phyloP scores from a whole-genome alignment of 2,797 vertebrate genomes.

The Lepilemur ruficaudatus region DNA sequence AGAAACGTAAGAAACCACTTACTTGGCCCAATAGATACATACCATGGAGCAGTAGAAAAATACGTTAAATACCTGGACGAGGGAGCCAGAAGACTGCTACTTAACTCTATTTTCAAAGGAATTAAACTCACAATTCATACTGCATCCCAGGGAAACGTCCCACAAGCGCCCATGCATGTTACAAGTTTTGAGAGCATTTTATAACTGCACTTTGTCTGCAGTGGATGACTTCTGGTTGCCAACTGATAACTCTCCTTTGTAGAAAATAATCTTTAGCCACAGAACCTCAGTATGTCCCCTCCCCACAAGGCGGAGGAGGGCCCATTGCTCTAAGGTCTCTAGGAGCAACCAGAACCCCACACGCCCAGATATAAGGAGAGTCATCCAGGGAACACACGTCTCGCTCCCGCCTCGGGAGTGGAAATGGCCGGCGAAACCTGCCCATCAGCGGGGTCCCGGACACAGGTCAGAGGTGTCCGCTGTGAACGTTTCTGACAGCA shows the following conservation, averaged over 20 bases:
- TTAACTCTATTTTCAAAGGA: slow-evolving; percentile 46
- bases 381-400: neutral
- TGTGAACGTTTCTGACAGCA: neutral
- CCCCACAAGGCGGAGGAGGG: neutral
- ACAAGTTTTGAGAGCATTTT: slow-evolving; percentile 32
- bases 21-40: neutral
- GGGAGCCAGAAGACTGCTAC: neutral
- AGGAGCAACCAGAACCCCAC: neutral
- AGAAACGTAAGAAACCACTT: neutral
- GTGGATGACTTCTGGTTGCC: neutral
- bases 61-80: neutral
- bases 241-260: neutral
- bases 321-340: neutral
- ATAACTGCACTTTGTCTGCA: neutral
- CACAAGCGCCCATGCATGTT: neutral
- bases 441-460: neutral
- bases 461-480: neutral
- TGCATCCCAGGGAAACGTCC: neutral
- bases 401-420: neutral
- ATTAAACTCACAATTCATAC: neutral
- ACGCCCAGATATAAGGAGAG: neutral
- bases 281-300: neutral
- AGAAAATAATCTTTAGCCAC: neutral
- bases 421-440: neutral
- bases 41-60: neutral